Conservation (phyloP, 2,888 invertebrate species). For the Itoplectis maculator region DNA sequence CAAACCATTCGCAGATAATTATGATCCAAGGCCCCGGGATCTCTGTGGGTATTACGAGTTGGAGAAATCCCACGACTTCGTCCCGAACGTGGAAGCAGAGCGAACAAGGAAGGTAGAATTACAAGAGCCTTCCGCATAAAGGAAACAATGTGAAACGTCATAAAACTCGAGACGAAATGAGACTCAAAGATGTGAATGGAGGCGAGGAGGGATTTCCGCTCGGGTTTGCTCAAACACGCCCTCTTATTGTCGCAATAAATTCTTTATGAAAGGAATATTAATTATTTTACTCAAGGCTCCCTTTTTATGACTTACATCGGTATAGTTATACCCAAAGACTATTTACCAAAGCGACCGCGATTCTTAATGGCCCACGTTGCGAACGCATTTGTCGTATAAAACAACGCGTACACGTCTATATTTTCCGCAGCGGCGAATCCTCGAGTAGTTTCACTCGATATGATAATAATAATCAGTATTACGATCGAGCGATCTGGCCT, state of each 20-base stretch:
- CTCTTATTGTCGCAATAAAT: constrained; percentile 43
- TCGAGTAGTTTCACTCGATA: constrained; percentile 51
- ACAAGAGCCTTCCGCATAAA: constrained; percentile 29
- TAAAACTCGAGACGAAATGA: constrained; percentile 46
- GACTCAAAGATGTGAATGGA: constrained; percentile 33
- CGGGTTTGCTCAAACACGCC: constrained; percentile 20
- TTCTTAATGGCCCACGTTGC: background rate
- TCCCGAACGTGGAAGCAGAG: constrained; percentile 45
- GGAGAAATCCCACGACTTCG: constrained; percentile 49
- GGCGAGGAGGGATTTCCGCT: constrained; percentile 25
- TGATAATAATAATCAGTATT: constrained; percentile 38
- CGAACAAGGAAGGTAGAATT: constrained; percentile 37
- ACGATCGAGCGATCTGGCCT: constrained; percentile 26
- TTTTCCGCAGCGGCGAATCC: constrained; percentile 36
- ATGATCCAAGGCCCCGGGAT: constrained; percentile 69
- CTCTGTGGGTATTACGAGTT: constrained; percentile 48
- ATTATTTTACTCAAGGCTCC: constrained; percentile 42
- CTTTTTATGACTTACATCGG: constrained; percentile 31
- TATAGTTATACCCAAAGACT: background rate
- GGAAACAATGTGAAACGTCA: constrained; percentile 44
- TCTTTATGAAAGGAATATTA: constrained; percentile 62
- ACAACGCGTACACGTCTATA: constrained; percentile 13
- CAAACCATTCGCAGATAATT: constrained; percentile 81
- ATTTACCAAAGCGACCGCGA: background rate
- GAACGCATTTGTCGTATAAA: background rate